Evolutionary conservation across 2,113 vertebrate species (phyloP).

Genomic region (Malurus alboscapulatus): DNA sequence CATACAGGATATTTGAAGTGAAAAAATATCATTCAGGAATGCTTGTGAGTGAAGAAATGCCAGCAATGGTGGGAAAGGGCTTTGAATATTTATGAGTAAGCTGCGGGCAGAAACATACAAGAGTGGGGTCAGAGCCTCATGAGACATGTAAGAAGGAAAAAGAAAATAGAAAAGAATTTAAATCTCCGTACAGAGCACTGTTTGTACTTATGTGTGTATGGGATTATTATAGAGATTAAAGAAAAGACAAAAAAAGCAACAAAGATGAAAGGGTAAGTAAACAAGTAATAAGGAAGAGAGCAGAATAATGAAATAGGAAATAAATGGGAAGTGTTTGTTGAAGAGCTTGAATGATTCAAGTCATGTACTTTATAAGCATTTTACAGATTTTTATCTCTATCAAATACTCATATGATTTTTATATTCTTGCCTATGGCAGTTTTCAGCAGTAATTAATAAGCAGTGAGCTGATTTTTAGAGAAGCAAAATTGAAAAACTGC

Average conservation of each 20-base stretch:
- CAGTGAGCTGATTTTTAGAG: not conserved
- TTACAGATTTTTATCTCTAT: not conserved
- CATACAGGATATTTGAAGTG: not conserved
- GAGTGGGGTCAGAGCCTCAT: not conserved
- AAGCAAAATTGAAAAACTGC: not conserved
- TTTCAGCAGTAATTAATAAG: not conserved
- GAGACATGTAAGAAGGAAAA: not conserved
- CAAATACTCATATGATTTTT: not conserved
- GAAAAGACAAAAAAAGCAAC: not conserved
- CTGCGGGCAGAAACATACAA: not conserved
- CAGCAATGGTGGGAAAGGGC: not conserved
- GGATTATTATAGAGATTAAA: not conserved
- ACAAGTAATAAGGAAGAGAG: not conserved
- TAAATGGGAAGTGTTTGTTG: not conserved
- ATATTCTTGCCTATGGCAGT: not conserved
- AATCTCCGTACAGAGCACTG: not conserved
- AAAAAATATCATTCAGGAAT: not conserved
- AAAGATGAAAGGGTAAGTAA: not conserved
- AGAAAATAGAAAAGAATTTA: not conserved
- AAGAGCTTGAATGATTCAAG: not conserved
- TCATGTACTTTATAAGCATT: not conserved
- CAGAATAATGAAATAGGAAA: not conserved
- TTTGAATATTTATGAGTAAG: constrained; percentile 38
- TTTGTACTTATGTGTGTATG: not conserved
- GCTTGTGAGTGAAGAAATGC: not conserved